Evolutionary conservation across 2,888 invertebrate genomes (phyloP).

Genomic region (Aphidoletes aphidimyza): DNA sequence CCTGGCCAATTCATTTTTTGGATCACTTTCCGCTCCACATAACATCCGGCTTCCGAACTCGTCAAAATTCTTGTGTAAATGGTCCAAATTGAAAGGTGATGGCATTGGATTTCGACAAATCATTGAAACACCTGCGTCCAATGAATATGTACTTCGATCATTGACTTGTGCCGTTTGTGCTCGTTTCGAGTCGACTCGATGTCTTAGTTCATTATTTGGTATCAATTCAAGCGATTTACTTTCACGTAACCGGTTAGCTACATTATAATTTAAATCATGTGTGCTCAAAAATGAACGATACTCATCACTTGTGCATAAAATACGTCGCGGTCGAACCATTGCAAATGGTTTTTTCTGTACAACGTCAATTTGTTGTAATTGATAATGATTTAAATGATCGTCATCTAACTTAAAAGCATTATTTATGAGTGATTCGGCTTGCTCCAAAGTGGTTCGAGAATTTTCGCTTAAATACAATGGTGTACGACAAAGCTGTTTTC

Average conservation of each 20-base stretch:
- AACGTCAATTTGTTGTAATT: constrained; percentile 63
- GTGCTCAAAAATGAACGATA: constrained; percentile 30
- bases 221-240: constrained; percentile 75
- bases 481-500: constrained; percentile 67
- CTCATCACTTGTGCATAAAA: constrained; percentile 67
- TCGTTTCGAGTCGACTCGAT: constrained; percentile 62
- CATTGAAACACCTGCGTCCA: constrained; percentile 62
- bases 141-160: constrained; percentile 65
- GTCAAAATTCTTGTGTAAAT: background rate
- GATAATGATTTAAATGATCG: constrained; percentile 60
- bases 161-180: constrained; percentile 59
- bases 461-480: constrained; percentile 69
- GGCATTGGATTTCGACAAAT: constrained; percentile 57
- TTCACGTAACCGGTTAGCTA: constrained; percentile 67
- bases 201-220: constrained; percentile 65
- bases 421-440: constrained; percentile 63
- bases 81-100: background rate
- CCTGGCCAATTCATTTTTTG: background rate
- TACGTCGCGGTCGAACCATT: constrained; percentile 67
- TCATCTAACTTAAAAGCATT: background rate
- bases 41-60: background rate
- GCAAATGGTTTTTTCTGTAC: constrained; percentile 63
- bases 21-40: background rate
- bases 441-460: constrained; percentile 65
- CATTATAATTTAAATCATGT: constrained; percentile 60